Percentiles rank a stretch among this genome's conserved stretches.
Evolutionary conservation across 2,797 vertebrate genomes (phyloP).

Genomic region (Centropyge bicolor): DNA sequence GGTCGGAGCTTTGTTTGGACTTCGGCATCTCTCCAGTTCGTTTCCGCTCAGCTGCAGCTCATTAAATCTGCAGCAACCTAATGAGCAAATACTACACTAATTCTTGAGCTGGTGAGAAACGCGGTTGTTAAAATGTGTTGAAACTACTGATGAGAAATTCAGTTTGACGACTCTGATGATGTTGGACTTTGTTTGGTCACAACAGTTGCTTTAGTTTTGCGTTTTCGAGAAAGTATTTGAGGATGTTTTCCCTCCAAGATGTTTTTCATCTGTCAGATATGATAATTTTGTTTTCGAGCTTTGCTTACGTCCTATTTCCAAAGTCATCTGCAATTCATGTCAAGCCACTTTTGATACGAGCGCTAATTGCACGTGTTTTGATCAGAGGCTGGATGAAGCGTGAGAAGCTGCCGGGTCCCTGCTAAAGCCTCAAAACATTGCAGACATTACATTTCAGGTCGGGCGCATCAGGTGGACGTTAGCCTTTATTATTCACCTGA

Average conservation of each 20-base stretch:
- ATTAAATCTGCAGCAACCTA: slow-evolving; percentile 5
- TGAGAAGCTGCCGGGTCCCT: not conserved
- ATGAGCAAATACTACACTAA: not conserved
- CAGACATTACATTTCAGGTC: not conserved
- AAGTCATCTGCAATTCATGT: slow-evolving; percentile 2
- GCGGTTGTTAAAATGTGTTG: not conserved
- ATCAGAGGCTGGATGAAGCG: not conserved
- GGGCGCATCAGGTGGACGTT: not conserved
- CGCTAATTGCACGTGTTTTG: not conserved
- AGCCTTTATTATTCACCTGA: not conserved
- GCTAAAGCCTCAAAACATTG: not conserved
- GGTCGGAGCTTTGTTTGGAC: not conserved
- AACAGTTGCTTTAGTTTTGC: not conserved
- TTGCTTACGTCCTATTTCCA: slow-evolving; percentile 2
- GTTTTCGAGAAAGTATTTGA: not conserved
- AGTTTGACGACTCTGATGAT: not conserved
- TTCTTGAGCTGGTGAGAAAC: not conserved
- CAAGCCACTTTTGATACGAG: not conserved
- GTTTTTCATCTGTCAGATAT: not conserved
- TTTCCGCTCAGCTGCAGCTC: not conserved
- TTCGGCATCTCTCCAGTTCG: not conserved
- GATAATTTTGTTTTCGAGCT: not conserved
- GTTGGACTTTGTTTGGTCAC: not conserved
- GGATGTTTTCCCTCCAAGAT: not conserved
- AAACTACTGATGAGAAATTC: not conserved